These are phyloP conservation scores for Tyrannus savana DNA, from an alignment of 2,113 vertebrate genomes.

Conservation along the genomic window DNA sequence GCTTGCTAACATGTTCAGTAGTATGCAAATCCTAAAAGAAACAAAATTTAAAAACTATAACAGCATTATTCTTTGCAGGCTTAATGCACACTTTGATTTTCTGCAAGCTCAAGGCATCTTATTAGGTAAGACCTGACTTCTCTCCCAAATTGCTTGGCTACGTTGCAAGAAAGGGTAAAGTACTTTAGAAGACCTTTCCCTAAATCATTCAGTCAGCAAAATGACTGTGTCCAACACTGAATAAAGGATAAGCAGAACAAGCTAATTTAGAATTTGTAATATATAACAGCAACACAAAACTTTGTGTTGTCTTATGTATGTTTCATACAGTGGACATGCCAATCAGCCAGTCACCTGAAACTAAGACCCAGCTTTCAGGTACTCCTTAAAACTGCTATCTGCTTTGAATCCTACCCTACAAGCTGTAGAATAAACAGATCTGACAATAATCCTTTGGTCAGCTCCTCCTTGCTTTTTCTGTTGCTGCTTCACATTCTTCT, in stretches of 20 bases:
- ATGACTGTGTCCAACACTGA: background rate
- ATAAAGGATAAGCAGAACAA: background rate
- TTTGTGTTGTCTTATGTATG: rapidly evolving
- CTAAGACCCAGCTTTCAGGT: background rate
- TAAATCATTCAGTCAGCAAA: background rate
- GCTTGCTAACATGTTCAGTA: background rate
- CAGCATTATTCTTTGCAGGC: background rate
- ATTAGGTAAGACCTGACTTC: background rate
- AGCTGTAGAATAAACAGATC: background rate
- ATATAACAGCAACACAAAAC: background rate
- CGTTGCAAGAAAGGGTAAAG: rapidly evolving
- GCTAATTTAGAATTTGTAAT: background rate
- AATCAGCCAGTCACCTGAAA: background rate
- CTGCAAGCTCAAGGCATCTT: background rate
- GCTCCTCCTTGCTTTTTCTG: background rate
- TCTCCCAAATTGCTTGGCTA: background rate
- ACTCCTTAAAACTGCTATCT: background rate
- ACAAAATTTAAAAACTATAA: background rate
- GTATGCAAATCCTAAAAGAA: background rate
- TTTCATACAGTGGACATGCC: background rate
- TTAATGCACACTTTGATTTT: background rate
- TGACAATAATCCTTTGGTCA: background rate
- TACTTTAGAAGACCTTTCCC: background rate
- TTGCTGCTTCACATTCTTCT: background rate
- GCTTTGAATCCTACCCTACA: background rate